These are phyloP conservation scores for Myotis lucifugus DNA, from an alignment of 2,113 vertebrate species.

Conservation along the genomic window DNA sequence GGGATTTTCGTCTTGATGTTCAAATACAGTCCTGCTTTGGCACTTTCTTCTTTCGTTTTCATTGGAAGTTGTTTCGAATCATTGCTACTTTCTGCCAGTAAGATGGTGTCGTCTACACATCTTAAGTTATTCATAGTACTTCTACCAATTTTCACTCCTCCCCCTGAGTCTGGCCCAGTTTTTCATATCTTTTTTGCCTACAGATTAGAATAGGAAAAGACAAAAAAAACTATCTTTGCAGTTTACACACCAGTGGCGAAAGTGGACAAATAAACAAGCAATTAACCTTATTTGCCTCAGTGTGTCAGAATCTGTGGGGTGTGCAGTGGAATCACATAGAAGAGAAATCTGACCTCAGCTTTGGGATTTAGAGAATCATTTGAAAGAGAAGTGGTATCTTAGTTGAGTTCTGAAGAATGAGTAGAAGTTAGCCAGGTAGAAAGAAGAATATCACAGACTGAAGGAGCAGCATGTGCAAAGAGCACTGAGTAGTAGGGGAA, in stretches of 20 bases:
- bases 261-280: background rate
- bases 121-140: background rate
- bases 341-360: background rate
- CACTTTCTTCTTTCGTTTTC: background rate
- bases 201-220: background rate
- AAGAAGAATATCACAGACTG: background rate
- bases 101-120: background rate
- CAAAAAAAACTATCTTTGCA: background rate
- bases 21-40: background rate
- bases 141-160: background rate
- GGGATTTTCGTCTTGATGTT: background rate
- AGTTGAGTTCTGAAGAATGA: slow-evolving; percentile 16
- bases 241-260: background rate
- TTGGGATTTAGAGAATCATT: slow-evolving; percentile 18
- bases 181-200: background rate
- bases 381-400: background rate
- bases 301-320: background rate
- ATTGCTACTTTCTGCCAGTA: background rate
- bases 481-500: background rate
- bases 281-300: background rate
- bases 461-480: background rate
- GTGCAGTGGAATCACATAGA: background rate
- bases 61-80: background rate
- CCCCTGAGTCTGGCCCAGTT: background rate
- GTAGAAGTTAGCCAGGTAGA: background rate